Base-by-base conservation (phyloP, 2,888 invertebrate species). In the Hecatera dysodea region DNA sequence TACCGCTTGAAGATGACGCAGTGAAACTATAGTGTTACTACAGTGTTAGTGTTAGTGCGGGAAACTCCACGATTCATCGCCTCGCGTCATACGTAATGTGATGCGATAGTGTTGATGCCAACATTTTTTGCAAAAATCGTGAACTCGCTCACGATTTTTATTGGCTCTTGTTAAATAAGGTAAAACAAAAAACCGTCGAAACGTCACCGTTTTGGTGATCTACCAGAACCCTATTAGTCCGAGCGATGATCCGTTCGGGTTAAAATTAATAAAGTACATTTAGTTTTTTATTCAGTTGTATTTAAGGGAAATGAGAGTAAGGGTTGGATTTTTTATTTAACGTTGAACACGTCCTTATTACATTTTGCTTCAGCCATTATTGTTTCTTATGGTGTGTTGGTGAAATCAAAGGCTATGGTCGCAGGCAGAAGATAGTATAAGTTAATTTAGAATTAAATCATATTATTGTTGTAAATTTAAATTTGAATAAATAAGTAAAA, bases 121-220 rank as follows among this genome's bases (percentile, higher is more conserved):
- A 55, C 12, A 7, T 27, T 75, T 77, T 74, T 74, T 77, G 44
- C 11, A 56, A 77, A 39, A 77, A 62, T 78, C 79, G 65, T 62
- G 75, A 62, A 36, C 7, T 11, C 33, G 36, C 8, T 72, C 76
- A 62, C 73, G 73, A 62, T 72, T 78, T 77, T 72, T 50, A 56
- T 50, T 22, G 56, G 0, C 17, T n/a, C 6, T 52, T 44, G 1
- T 29, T 39, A 27, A 15, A 15, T 15, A 22, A 12, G 55, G n/a
- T 12, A 9, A n/a, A 55, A n/a, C 8, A 12, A 64, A 7, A 8
- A 7, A 2, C 19, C 8, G 1, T 24, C 6, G 24, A 17, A 27
- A 64, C n/a, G 0, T n/a, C n/a, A n/a, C n/a, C n/a, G n/a, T n/a
- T n/a, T n/a, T n/a, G n/a, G n/a, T n/a, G n/a, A n/a, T n/a, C n/a